Conservation (phyloP, 2,888 invertebrate species). For the Dryobota labecula region DNA sequence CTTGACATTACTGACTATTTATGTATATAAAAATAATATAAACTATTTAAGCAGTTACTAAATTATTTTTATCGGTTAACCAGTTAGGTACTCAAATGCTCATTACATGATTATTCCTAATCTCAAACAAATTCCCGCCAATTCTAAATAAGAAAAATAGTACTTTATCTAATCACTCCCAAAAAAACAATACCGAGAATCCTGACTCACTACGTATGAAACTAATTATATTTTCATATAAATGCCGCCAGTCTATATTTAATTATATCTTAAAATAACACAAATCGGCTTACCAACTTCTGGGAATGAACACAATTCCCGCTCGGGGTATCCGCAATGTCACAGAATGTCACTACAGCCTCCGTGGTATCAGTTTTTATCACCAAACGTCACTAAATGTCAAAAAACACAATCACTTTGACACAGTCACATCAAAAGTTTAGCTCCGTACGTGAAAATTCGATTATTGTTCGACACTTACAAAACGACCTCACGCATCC, state of each 20-base stretch:
- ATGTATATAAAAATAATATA: too few species aligned
- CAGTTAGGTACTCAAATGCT: neutral
- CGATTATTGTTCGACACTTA: constrained; percentile 66
- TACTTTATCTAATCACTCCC: constrained; percentile 60
- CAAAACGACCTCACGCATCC: constrained; percentile 73
- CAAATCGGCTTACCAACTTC: constrained; percentile 85
- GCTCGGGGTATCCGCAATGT: constrained; percentile 73
- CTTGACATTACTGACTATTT: neutral
- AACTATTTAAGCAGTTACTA: rapidly evolving
- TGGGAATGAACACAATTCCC: constrained; percentile 78
- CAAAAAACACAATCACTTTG: constrained; percentile 76
- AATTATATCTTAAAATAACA: constrained; percentile 89
- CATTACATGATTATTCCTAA: neutral
- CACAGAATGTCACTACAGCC: constrained; percentile 60
- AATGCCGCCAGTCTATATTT: constrained; percentile 86
- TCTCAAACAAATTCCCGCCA: constrained; percentile 12
- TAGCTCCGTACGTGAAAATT: constrained; percentile 68
- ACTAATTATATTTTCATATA: constrained; percentile 88
- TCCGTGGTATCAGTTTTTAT: constrained; percentile 57
- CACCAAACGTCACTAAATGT: constrained; percentile 70
- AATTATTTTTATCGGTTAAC: neutral
- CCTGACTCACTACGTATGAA: constrained; percentile 80
- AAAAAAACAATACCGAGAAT: constrained; percentile 79
- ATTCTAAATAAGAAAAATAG: constrained; percentile 43
- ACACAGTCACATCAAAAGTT: constrained; percentile 74